Percentiles rank a stretch among this genome's conserved stretches.
phyloP scores from a whole-genome alignment of 2,888 invertebrate genomes.

The Epirrhoe tristata region DNA sequence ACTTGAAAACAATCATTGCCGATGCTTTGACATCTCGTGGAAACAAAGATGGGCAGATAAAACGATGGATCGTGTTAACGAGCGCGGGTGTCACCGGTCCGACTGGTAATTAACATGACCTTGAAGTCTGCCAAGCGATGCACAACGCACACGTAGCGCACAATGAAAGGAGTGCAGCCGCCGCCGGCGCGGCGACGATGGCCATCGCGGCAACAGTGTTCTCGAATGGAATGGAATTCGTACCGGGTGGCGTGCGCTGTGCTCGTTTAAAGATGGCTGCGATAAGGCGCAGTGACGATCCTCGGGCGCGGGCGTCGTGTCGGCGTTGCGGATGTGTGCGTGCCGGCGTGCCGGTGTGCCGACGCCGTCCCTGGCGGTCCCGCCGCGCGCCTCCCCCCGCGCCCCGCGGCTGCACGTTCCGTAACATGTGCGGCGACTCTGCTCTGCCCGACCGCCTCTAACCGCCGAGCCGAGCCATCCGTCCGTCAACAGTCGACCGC shows the following conservation, averaged over 20 bases:
- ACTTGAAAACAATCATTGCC: conserved; percentile 31
- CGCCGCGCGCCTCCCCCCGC: conserved; percentile 58
- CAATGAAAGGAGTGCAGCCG: conserved; percentile 76
- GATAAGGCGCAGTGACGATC: conserved; percentile 83
- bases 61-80: conserved; percentile 55
- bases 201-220: conserved; percentile 67
- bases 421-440: conserved; percentile 76
- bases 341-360: conserved; percentile 74
- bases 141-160: conserved; percentile 56
- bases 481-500: conserved; percentile 62
- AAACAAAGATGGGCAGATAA: conserved; percentile 33
- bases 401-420: conserved; percentile 71
- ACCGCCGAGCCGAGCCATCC: conserved; percentile 50
- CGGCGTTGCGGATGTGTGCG: conserved; percentile 73
- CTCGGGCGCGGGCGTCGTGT: conserved; percentile 71
- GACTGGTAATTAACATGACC: conserved; percentile 77
- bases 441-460: conserved; percentile 52
- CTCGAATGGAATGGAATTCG: conserved; percentile 81
- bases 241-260: conserved; percentile 79
- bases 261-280: conserved; percentile 84
- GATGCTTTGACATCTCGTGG: conserved; percentile 30
- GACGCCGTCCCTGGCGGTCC: conserved; percentile 72
- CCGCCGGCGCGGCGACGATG: conserved; percentile 55
- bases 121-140: conserved; percentile 66
- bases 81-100: conserved; percentile 67